A percentile compares a stretch with the other conserved stretches of the same genome.
phyloP scores from a whole-genome alignment of 2,888 invertebrate genomes.

The Rhingia campestris region DNA sequence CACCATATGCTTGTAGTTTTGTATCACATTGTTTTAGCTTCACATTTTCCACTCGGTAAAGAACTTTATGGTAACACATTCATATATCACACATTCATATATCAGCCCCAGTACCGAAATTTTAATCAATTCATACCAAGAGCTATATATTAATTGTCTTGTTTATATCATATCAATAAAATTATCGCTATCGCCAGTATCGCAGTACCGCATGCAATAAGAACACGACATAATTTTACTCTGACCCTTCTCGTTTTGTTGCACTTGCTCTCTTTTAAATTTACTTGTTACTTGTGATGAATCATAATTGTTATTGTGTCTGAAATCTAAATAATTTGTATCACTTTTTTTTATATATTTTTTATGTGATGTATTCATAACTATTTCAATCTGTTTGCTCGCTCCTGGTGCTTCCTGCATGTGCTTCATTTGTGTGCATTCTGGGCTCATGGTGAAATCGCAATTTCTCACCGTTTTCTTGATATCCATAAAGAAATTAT shows the following conservation, averaged over 20 bases:
- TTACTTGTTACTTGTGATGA: background rate
- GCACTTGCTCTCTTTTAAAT: background rate
- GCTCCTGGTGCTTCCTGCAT: background rate
- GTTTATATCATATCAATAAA: background rate
- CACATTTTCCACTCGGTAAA: too few species aligned
- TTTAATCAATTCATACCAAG: background rate
- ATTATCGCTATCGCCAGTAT: background rate
- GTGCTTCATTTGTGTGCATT: slow-evolving; percentile 33
- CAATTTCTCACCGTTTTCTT: slow-evolving; percentile 63
- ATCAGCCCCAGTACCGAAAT: background rate
- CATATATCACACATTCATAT: too few species aligned
- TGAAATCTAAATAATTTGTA: background rate
- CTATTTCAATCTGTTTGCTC: background rate
- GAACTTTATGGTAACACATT: background rate
- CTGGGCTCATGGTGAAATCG: slow-evolving; percentile 51
- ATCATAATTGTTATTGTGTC: background rate
- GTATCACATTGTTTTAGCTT: too few species aligned
- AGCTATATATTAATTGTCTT: background rate
- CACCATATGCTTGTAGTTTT: background rate
- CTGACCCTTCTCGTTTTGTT: background rate
- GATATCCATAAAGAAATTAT: slow-evolving; percentile 68
- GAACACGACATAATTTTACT: background rate
- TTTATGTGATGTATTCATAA: too few species aligned
- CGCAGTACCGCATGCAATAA: background rate
- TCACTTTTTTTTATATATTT: too few species aligned